Base-by-base conservation (phyloP, 2,797 vertebrate genomes). In the Paramormyrops hopkinsi region DNA sequence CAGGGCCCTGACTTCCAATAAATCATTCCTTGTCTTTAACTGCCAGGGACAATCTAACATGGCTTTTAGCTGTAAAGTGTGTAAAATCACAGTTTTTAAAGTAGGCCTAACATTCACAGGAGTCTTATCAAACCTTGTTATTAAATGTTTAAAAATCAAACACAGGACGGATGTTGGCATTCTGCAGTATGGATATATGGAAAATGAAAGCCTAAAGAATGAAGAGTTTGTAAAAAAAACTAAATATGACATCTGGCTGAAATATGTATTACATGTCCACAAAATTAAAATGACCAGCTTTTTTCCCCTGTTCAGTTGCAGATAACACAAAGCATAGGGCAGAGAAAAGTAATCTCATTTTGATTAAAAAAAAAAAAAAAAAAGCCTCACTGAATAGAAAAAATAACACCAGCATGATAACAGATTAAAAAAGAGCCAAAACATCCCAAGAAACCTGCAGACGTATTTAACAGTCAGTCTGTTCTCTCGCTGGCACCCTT, bases 141-240 rank as follows among this genome's bases (percentile, higher is more conserved):
- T 84, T 84, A 29, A 84, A 84, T 84, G 19, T 79, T 79, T 79
- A 41, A 79, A 79, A 79, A 79, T 79, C 17, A 79, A 54, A 56
- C 17, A 86, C 12, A 87, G 85, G 4, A 37, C 6, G 7, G 53
- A 56, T 37, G 25, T 7, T 86, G 85, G 25, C 22, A 86, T 29
- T 51, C 3, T 51, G 25, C 17, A 19, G 53, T 56, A 37, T 41
- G 51, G 33, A 33, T 12, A 41, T 37, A 29, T 29, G 14, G 33
- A 86, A 86, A 53, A 86, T 54, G 12, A 86, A 85, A 86, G 25
- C 25, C 46, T 86, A 54, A 54, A 86, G 25, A 50, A 51, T 86
- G 50, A 86, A 86, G 22, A 29, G 25, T 25, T 86, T 29, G 25
- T 51, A 51, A 51, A 50, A 29, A 29, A 86, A 86, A 84, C 22